Evolutionary conservation across 2,113 vertebrate species (phyloP).

Genomic region (Trematomus loennbergii): DNA sequence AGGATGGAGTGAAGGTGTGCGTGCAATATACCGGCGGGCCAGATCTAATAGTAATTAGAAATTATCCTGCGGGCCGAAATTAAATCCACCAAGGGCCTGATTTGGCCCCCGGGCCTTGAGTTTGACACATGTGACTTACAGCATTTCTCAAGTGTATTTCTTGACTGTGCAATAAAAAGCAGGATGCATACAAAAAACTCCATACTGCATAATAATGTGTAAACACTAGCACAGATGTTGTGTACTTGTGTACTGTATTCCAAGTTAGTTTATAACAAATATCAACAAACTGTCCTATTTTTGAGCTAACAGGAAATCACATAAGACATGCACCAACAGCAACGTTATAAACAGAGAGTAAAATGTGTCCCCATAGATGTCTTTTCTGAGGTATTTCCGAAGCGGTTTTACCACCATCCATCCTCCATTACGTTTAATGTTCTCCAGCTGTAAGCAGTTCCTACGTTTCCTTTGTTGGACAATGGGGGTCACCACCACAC

Average conservation of each 20-base stretch:
- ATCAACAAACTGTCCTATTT: not conserved
- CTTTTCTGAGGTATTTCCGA: not conserved
- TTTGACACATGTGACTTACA: too few relatives aligned
- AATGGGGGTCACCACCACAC: not conserved
- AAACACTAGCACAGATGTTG: not conserved
- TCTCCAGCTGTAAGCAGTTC: not conserved
- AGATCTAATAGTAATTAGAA: too few relatives aligned
- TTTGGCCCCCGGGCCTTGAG: too few relatives aligned
- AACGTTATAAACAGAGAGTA: too few relatives aligned
- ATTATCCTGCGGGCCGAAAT: too few relatives aligned
- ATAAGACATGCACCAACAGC: too few relatives aligned
- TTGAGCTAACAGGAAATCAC: not conserved
- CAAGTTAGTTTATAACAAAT: not conserved
- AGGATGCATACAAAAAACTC: not conserved
- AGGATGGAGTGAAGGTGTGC: too few relatives aligned
- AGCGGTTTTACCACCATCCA: not conserved
- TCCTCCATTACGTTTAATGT: not conserved
- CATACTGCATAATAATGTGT: not conserved
- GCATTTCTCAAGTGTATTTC: too few relatives aligned
- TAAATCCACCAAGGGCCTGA: too few relatives aligned
- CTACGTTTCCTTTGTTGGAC: not conserved
- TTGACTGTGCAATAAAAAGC: not conserved
- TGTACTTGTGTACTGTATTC: not conserved
- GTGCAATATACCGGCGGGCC: too few relatives aligned
- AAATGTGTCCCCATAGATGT: not conserved